phyloP scores from a whole-genome alignment of 2,113 vertebrate species.

The Pterophyllum scalare region DNA sequence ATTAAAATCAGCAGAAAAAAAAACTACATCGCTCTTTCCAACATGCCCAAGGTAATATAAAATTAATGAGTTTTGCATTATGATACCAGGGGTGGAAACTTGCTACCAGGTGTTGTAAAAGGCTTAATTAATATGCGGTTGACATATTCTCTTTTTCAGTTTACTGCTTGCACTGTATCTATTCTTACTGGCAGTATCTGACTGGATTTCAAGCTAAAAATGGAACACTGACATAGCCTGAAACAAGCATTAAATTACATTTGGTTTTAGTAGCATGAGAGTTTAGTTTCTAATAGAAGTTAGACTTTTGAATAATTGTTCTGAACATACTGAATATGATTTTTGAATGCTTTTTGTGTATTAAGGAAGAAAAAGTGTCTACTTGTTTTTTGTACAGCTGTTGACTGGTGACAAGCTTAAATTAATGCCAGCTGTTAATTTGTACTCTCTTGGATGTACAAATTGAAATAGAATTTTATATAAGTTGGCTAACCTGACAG shows the following conservation, averaged over 20 bases:
- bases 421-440: neutral
- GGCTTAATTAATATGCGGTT: neutral
- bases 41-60: conserved; percentile 93
- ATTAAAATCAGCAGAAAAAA: conserved; percentile 88
- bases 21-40: conserved; percentile 87
- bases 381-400: neutral
- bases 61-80: neutral
- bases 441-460: neutral
- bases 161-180: neutral
- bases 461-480: neutral
- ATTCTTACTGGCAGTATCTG: neutral
- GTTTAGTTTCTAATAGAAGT: neutral
- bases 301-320: neutral
- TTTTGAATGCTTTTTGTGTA: neutral
- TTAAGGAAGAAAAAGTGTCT: neutral
- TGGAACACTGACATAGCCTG: neutral
- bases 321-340: no score
- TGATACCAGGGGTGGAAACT: neutral
- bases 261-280: neutral
- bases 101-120: neutral
- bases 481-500: neutral
- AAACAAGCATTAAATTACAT: neutral
- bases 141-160: neutral
- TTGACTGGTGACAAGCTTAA: neutral
- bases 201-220: neutral